Evolutionary conservation across 37 sponge, comb jelly and placozoan genomes (phyloP).

Genomic region (Chondrilla cf. caribensis): DNA sequence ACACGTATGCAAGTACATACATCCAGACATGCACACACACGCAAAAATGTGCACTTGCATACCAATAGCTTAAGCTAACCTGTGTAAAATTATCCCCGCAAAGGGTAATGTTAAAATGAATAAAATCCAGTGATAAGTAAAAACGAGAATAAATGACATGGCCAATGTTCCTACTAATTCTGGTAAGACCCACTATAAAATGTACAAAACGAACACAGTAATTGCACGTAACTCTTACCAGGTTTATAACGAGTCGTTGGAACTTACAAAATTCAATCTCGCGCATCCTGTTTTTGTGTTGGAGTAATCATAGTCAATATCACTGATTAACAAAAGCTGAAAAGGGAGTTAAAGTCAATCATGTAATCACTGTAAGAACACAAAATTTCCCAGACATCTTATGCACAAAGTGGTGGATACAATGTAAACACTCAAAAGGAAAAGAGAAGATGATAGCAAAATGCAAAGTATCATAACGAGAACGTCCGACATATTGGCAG

Average conservation of each 20-base stretch:
- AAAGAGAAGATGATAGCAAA: slow-evolving; percentile 31
- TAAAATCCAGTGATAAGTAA: slow-evolving; percentile 79
- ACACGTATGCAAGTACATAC: background rate
- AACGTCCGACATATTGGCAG: slow-evolving; percentile 46
- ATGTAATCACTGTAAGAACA: background rate
- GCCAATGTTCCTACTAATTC: slow-evolving; percentile 51
- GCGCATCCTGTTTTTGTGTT: slow-evolving; percentile 80
- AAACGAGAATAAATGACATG: slow-evolving; percentile 57
- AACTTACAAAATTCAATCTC: slow-evolving; percentile 69
- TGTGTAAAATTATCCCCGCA: slow-evolving; percentile 49
- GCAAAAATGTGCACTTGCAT: background rate
- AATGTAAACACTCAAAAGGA: slow-evolving; percentile 56
- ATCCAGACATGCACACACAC: background rate
- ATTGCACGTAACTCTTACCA: too few relatives aligned
- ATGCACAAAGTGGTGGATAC: slow-evolving; percentile 49
- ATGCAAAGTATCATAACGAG: slow-evolving; percentile 56
- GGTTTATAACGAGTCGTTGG: too few relatives aligned
- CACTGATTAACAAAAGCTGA: slow-evolving; percentile 77
- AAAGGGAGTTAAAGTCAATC: background rate
- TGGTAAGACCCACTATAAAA: slow-evolving; percentile 76
- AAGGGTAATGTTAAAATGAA: slow-evolving; percentile 56
- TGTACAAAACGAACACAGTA: background rate
- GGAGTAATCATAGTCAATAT: slow-evolving; percentile 88
- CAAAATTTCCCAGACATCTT: background rate
- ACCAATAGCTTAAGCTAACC: slow-evolving; percentile 15